Evolutionary conservation across 2,888 invertebrate species (phyloP).

Genomic region (Plagiodera versicolora): DNA sequence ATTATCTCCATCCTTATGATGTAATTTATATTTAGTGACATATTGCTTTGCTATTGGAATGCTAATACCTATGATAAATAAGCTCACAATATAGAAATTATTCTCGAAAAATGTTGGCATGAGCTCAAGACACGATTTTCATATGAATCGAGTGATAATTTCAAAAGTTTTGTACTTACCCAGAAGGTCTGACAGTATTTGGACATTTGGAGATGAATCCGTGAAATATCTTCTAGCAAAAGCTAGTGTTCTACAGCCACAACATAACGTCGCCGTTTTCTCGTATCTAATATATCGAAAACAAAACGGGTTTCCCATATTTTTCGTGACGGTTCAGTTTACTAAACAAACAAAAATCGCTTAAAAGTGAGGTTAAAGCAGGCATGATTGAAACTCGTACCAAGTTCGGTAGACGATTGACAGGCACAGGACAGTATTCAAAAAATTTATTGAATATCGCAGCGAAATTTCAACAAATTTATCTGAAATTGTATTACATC

Average conservation of each 20-base stretch:
- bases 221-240: not conserved
- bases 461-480: no score
- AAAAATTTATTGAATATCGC: no score
- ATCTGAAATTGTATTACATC: no score
- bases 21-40: conserved; percentile 30
- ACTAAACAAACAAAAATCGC: not conserved
- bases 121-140: no score
- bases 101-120: not conserved
- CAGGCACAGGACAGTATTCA: no score
- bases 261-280: not conserved
- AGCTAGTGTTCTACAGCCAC: not conserved
- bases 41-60: conserved; percentile 25
- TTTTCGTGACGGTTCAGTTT: not conserved
- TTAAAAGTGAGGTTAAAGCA: not conserved
- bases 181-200: conserved; percentile 18
- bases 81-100: no score
- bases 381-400: no score
- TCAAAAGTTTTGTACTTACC: no score
- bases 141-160: no score
- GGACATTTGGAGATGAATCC: conserved; percentile 1
- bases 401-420: no score
- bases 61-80: conserved; percentile 20
- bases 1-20: conserved; percentile 24
- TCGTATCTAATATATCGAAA: not conserved
- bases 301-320: not conserved